A percentile compares a stretch with the other conserved stretches of the same genome.
Conservation (phyloP, 92 coral and sea anemone genomes). For the Porites divaricata region DNA sequence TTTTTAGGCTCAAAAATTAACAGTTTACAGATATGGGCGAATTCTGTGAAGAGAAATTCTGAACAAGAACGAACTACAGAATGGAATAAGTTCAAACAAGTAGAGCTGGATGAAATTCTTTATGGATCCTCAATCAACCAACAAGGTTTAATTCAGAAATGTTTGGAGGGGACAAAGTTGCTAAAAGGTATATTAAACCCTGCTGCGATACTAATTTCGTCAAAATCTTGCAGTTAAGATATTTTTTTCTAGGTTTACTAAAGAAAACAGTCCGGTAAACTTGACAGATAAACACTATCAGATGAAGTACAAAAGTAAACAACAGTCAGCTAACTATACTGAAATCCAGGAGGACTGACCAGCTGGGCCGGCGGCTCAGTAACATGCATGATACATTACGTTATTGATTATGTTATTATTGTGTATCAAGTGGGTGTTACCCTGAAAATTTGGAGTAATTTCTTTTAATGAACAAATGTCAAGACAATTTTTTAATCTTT, state of each 20-base stretch:
- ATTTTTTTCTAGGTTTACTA: background rate
- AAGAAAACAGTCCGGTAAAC: background rate
- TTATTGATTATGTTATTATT: conserved; percentile 7
- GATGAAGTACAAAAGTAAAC: background rate
- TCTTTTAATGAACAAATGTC: background rate
- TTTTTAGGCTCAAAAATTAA: background rate
- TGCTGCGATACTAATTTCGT: background rate
- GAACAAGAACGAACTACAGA: background rate
- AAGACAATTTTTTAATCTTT: background rate
- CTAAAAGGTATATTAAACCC: conserved; percentile 1
- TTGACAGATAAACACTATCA: background rate
- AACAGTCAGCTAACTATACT: background rate
- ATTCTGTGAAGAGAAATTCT: background rate
- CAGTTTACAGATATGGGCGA: background rate
- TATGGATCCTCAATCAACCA: background rate
- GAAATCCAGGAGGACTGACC: background rate
- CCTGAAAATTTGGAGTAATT: background rate
- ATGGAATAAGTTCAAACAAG: background rate
- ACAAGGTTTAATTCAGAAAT: background rate
- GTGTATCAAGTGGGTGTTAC: conserved; percentile 18
- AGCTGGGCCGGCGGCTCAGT: background rate
- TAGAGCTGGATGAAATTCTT: background rate
- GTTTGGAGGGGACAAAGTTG: background rate
- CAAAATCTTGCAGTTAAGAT: background rate
- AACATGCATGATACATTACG: background rate